Base-by-base conservation (phyloP, 2,888 invertebrate genomes). In the Hipparchia semele region DNA sequence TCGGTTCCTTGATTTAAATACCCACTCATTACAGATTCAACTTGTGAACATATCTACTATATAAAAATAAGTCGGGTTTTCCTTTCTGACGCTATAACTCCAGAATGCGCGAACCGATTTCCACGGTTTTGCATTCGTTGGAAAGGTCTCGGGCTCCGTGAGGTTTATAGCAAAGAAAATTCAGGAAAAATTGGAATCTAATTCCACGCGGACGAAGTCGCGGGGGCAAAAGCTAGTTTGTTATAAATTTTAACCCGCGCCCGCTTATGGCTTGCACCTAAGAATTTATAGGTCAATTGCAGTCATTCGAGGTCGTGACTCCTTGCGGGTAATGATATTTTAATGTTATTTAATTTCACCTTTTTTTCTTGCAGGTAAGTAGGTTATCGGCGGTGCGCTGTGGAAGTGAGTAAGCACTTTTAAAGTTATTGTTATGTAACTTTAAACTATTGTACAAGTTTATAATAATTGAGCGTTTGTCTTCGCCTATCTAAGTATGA, bases 301-400 rank as follows among this genome's bases (percentile, higher is more conserved):
- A 82, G 80, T 79, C 79, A 79, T 80, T 78, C 75, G 79, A 77
- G 91, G 91, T 90, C 92, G 84, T 80, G 88, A 88, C 88, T 89
- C 79, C 77, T 85, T 84, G 84, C 82, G 85, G 79, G 84, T 88
- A 89, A 90, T 90, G 89, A 89, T 90, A 90, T 90, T 89, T 87
- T 89, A 91, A 89, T 90, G 88, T 87, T 84, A 90, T 90, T 88
- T 88, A 89, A 90, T 90, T 88, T 87, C 80, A 77, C 78, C 78
- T 87, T 81, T 83, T 87, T 87, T 82, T 82, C 83, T 90, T 89
- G 72, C 89, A 92, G 91, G 92, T 92, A 92, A 92, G 92, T 92
- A 88, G 90, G 89, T 80, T 88, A 81, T 80, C 80, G 70, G 75
- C 33, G 62, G 67, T 59, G 67, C 69, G 70, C 54, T 65, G 68